Conservation (phyloP, 2,797 vertebrate genomes). For the Pygocentrus nattereri region DNA sequence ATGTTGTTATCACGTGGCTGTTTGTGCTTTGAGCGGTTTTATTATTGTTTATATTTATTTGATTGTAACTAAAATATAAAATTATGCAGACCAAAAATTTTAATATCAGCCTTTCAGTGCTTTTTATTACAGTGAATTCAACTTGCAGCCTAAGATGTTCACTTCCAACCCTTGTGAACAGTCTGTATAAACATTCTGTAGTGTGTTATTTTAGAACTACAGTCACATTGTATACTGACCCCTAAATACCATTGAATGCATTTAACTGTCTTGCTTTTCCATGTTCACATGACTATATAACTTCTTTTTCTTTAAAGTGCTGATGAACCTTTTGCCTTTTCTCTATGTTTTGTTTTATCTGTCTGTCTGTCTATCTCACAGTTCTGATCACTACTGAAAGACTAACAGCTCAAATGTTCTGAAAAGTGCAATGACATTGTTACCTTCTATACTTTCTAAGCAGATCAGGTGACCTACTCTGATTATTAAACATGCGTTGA, state of each 20-base stretch:
- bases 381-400: background rate
- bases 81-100: background rate
- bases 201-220: background rate
- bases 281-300: slow-evolving; percentile 44
- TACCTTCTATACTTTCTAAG: background rate
- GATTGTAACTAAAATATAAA: background rate
- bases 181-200: background rate
- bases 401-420: slow-evolving; percentile 35
- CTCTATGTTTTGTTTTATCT: background rate
- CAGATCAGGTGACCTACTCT: background rate
- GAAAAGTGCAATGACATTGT: slow-evolving; percentile 28
- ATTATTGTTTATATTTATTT: background rate
- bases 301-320: background rate
- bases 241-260: background rate
- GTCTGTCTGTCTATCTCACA: background rate
- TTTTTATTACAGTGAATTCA: background rate
- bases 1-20: background rate
- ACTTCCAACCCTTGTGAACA: slow-evolving; percentile 51
- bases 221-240: slow-evolving; percentile 37
- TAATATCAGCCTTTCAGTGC: background rate
- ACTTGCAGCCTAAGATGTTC: background rate
- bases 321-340: background rate
- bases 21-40: background rate
- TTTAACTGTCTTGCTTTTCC: slow-evolving; percentile 31
- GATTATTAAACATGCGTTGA: background rate